These are phyloP conservation scores for Meiosimyza decipiens DNA, from an alignment of 2,888 invertebrate genomes.

Conservation along the genomic window DNA sequence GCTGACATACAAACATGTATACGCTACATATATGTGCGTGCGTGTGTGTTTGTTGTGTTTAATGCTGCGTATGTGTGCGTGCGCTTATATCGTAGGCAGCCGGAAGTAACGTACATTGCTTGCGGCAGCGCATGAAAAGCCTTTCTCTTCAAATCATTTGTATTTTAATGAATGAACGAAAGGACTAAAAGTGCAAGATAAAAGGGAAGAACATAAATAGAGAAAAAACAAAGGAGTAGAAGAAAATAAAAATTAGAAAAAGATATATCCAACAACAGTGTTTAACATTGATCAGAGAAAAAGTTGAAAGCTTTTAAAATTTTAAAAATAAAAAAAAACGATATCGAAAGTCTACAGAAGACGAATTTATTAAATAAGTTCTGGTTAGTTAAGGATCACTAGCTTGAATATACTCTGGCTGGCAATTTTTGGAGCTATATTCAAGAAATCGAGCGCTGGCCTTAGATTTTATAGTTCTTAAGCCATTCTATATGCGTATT, in stretches of 20 bases:
- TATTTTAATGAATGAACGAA: constrained; percentile 16
- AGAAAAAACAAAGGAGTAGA: background rate
- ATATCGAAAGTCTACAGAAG: no score
- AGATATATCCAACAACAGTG: background rate
- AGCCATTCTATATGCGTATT: no score
- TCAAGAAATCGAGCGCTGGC: no score
- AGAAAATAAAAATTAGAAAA: background rate
- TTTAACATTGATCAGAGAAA: no score
- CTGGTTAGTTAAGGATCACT: no score
- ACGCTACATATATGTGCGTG: background rate
- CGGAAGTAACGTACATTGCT: constrained; percentile 20
- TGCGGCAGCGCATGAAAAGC: constrained; percentile 29
- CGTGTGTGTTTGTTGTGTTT: background rate
- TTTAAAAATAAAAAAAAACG: no score
- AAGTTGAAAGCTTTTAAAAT: no score
- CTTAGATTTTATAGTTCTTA: no score
- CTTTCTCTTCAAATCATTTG: constrained; percentile 20
- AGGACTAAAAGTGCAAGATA: background rate
- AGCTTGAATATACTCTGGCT: no score
- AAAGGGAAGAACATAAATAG: background rate
- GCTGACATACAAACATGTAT: constrained; percentile 7
- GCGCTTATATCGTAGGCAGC: background rate
- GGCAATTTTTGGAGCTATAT: no score
- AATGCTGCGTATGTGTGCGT: constrained; percentile 1
- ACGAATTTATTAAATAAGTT: no score